Evolutionary conservation across 2,797 vertebrate species (phyloP).

Genomic region (Sphenodon punctatus): DNA sequence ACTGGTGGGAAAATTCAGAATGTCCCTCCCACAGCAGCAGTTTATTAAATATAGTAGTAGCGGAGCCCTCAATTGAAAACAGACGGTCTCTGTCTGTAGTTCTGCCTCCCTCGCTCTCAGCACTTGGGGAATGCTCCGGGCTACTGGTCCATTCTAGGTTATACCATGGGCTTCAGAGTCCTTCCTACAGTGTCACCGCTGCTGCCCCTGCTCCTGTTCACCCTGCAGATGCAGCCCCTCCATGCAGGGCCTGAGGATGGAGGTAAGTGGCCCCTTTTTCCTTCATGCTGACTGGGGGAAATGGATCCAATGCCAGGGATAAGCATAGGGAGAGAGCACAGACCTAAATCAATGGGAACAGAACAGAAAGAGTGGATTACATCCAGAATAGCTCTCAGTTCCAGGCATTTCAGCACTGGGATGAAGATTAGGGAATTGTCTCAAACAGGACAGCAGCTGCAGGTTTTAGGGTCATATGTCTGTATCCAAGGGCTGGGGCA

Average conservation of each 20-base stretch:
- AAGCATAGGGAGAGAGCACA: background rate
- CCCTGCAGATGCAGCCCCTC: background rate
- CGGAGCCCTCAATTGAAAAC: conserved; percentile 5
- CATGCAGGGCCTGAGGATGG: background rate
- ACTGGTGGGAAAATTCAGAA: conserved; percentile 58
- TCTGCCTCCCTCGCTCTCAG: background rate
- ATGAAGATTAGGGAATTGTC: background rate
- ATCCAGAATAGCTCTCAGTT: background rate
- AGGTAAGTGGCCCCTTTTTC: conserved; percentile 37
- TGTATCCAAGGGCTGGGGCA: background rate
- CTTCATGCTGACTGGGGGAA: background rate
- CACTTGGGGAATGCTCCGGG: background rate
- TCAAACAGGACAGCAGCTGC: background rate
- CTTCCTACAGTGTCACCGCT: background rate
- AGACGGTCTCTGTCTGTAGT: background rate
- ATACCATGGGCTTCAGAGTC: conserved; percentile 25
- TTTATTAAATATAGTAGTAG: conserved; percentile 73
- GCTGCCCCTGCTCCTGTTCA: conserved; percentile 24
- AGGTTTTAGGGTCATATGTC: background rate
- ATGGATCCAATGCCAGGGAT: background rate
- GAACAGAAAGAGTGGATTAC: background rate
- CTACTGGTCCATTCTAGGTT: background rate
- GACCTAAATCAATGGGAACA: background rate
- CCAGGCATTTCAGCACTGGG: background rate
- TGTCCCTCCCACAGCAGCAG: conserved; percentile 60